Base-by-base conservation (phyloP, 2,113 vertebrate genomes). In the Coturnix japonica region DNA sequence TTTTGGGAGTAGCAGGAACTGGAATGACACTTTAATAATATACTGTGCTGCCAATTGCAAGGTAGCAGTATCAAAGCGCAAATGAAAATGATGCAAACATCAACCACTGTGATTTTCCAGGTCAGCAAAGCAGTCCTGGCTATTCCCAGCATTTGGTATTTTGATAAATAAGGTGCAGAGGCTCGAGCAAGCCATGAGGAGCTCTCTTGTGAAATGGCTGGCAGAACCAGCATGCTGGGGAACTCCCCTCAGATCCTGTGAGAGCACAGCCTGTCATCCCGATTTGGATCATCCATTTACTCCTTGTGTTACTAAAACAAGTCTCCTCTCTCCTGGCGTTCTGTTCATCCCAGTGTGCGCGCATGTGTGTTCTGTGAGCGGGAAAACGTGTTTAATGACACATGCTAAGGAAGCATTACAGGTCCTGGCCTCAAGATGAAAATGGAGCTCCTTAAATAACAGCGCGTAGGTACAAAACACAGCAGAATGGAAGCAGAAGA, bases 221-320 rank as follows among this genome's bases (percentile, higher is more conserved):
- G 72, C 79, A 91, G 81, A 89, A 51, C 11, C 51, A 87, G 19
- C 59, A 5, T 19, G 75, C 75, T 7, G 28, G 54, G 79, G 85
- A 94, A 82, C 85, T 92, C 87, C 79, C 18, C 85, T 87, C 85
- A 28, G 28, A 87, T 47, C 66, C 85, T 87, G 39, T 53, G 75
- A 89, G 89, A 77, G 78, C 94, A 89, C 79, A 85, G 92, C 94
- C 90, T 95, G 93, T 94, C 87, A 93, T 85, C 82, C 72, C 3
- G 5, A 91, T 95, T 85, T 91, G 87, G 80, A 96, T 95, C 91
- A 94, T 77, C 88, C 79, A 41, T 71, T 92, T 91, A 91, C 65
- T 59, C 61, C 44, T 25, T 89, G 71, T 16, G 69, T 91, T 91
- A 91, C 46, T 91, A 67, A 78, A 95, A 35, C 84, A 87, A 85